Base-by-base conservation (phyloP, 2,888 invertebrate genomes). In the Campaea margaritaria region DNA sequence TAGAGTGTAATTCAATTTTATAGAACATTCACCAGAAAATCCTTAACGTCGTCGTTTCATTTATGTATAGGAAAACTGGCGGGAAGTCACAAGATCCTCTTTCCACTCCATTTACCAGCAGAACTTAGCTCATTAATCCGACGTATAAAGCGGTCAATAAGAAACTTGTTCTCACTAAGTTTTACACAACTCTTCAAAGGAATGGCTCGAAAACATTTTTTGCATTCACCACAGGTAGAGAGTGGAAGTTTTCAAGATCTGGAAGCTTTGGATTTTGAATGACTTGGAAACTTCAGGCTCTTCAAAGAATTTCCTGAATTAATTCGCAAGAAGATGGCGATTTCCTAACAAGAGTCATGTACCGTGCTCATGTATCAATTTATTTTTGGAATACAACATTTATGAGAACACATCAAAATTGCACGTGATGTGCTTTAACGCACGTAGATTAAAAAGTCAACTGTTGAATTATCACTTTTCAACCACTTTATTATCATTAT, bases 101-200 rank as follows among this genome's bases (percentile, higher is more conserved):
- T 57, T 57, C 54, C 46, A 57, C 54, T 66, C 45, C 55, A 64
- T 56, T 64, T 55, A 50, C 66, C 55, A 52, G 39, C 62, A 57
- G 57, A 69, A 69, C 64, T 69, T 67, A 64, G 61, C 67, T 69
- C 69, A 69, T 69, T 69, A 69, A 64, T 66, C 57, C 59, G 53
- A 62, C 60, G 64, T 61, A 61, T 49, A 58, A 55, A 67, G 64
- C 64, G 65, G 65, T 58, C 64, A 63, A 58, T 62, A 53, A 61
- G 64, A 56, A 65, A 63, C 64, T 69, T 62, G 55, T 56, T 47
- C 52, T 62, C 54, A 28, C 60, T 54, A 47, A 52, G 56, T 58
- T 56, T 31, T 43, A 49, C 28, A 45, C 36, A 49, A 58, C 45
- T 53, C 48, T 49, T 54, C 57, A 52, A 62, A 59, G 57, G 60